These are phyloP conservation scores for Protomyctophum bolini DNA, from an alignment of 2,113 vertebrate genomes.

Conservation along the genomic window DNA sequence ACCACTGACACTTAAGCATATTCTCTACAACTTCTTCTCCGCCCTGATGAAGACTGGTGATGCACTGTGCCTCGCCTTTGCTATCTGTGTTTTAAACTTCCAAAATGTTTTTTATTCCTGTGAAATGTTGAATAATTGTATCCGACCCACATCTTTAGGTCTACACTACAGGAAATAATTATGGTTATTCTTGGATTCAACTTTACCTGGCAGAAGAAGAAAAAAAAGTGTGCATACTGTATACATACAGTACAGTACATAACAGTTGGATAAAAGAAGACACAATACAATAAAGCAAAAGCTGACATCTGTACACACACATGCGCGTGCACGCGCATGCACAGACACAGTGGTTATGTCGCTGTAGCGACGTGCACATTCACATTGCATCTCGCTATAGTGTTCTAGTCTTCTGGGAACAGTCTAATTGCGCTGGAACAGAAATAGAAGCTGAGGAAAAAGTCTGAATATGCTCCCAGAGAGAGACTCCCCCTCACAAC, in stretches of 20 bases:
- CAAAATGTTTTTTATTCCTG: too few relatives aligned
- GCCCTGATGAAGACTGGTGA: too few relatives aligned
- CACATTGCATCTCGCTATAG: slow-evolving; percentile 60
- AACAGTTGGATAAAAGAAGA: slow-evolving; percentile 28
- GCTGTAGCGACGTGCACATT: slow-evolving; percentile 56
- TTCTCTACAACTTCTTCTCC: neutral
- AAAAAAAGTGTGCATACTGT: slow-evolving; percentile 2
- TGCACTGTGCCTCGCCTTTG: neutral
- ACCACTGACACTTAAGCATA: neutral
- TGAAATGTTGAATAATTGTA: too few relatives aligned
- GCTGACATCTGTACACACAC: slow-evolving; percentile 16
- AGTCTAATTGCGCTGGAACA: slow-evolving; percentile 78
- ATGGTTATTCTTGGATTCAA: neutral
- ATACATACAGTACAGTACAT: slow-evolving; percentile 14
- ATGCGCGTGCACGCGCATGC: neutral
- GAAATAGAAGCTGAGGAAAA: slow-evolving; percentile 73
- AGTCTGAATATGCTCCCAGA: slow-evolving; percentile 69
- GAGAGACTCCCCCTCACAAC: slow-evolving; percentile 64
- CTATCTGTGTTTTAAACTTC: neutral
- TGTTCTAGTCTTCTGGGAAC: slow-evolving; percentile 75
- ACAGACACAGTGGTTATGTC: slow-evolving; percentile 26
- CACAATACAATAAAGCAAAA: slow-evolving; percentile 42
- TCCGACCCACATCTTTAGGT: too few relatives aligned
- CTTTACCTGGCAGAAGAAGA: slow-evolving; percentile 11
- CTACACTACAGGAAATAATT: neutral